Evolutionary conservation across 2,113 vertebrate genomes (phyloP).

Genomic region (Chiloscyllium plagiosum): DNA sequence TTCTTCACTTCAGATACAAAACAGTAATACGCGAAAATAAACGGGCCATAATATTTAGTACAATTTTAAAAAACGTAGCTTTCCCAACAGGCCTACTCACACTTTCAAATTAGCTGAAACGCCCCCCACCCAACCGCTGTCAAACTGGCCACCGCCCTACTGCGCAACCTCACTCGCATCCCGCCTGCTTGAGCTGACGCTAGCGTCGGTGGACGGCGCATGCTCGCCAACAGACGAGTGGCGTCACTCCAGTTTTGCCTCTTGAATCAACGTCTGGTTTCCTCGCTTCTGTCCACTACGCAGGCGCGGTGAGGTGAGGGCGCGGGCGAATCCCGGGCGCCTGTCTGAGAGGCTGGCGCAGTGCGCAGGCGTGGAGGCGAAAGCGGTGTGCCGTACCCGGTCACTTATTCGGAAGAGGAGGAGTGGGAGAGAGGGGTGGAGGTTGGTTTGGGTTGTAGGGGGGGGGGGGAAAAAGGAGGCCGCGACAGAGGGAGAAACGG

Average conservation of each 20-base stretch:
- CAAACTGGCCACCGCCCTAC: neutral
- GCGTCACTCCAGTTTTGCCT: neutral
- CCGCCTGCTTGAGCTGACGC: neutral
- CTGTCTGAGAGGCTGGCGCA: neutral
- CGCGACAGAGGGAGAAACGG: neutral
- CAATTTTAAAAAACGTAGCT: no score
- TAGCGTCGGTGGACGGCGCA: neutral
- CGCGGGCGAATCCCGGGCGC: neutral
- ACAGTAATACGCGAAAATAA: neutral
- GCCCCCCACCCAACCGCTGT: neutral
- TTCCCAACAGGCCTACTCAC: neutral
- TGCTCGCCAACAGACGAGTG: neutral
- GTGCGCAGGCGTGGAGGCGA: neutral
- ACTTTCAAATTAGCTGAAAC: neutral
- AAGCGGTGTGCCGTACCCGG: neutral
- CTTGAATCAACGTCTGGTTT: neutral
- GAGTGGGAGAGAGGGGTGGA: neutral
- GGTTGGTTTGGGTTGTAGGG: no score
- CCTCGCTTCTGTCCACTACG: neutral
- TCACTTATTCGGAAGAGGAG: neutral
- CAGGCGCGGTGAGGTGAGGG: neutral
- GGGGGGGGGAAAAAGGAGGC: neutral
- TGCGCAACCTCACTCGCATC: neutral
- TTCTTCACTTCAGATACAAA: neutral
- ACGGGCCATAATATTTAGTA: neutral